A percentile compares a stretch with the other conserved stretches of the same genome.
phyloP scores from a whole-genome alignment of 2,888 invertebrate species.

The Anarsia innoxiella region DNA sequence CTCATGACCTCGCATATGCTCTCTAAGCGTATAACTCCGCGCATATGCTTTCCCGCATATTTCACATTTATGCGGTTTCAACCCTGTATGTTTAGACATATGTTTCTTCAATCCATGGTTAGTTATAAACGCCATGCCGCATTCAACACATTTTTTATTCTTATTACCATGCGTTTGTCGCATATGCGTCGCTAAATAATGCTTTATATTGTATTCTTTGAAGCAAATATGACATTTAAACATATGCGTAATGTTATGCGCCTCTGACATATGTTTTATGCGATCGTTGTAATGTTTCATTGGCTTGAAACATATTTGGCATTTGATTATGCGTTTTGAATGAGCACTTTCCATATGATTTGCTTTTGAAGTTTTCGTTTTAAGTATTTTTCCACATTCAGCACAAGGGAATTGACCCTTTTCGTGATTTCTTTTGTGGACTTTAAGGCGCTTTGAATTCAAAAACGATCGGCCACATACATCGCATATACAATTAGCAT shows the following conservation, averaged over 20 bases:
- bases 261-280: slow-evolving; percentile 61
- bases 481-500: slow-evolving; percentile 64
- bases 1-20: slow-evolving; percentile 41
- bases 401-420: slow-evolving; percentile 50
- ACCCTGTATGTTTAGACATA: slow-evolving; percentile 55
- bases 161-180: slow-evolving; percentile 60
- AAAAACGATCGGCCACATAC: slow-evolving; percentile 68
- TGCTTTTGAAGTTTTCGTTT: slow-evolving; percentile 47
- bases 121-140: slow-evolving; percentile 64
- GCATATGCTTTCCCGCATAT: slow-evolving; percentile 50
- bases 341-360: slow-evolving; percentile 59
- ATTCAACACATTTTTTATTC: slow-evolving; percentile 61
- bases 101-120: slow-evolving; percentile 65
- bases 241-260: slow-evolving; percentile 51
- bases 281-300: slow-evolving; percentile 65
- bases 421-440: slow-evolving; percentile 66
- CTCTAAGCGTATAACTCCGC: slow-evolving; percentile 37
- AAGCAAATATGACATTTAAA: slow-evolving; percentile 52
- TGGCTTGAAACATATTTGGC: slow-evolving; percentile 54
- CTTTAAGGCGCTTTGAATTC: slow-evolving; percentile 62
- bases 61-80: slow-evolving; percentile 49
- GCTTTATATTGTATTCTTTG: slow-evolving; percentile 54
- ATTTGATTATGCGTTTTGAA: slow-evolving; percentile 48
- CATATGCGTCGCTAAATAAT: slow-evolving; percentile 59
- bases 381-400: slow-evolving; percentile 49